These are phyloP conservation scores for Hedychridium roseum DNA, from an alignment of 2,888 invertebrate genomes.

Conservation along the genomic window DNA sequence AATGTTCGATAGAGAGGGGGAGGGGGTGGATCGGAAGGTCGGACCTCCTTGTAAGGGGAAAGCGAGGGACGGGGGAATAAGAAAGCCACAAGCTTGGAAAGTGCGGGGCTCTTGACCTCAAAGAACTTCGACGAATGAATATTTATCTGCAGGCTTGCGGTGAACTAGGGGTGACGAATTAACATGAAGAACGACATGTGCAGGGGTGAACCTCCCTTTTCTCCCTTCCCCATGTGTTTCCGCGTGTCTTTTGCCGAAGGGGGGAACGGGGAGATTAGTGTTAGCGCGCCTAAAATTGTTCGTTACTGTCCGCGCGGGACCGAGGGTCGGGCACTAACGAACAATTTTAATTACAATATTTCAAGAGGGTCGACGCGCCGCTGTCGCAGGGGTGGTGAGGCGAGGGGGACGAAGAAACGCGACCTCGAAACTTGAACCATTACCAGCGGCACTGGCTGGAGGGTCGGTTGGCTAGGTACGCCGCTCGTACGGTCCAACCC, in stretches of 20 bases:
- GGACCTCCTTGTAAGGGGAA: too few relatives aligned
- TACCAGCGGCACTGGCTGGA: constrained; percentile 18
- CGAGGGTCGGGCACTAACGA: constrained; percentile 5
- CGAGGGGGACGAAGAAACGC: neutral
- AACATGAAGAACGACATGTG: constrained; percentile 21
- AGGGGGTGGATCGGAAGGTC: too few relatives aligned
- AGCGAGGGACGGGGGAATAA: too few relatives aligned
- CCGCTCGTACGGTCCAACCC: neutral
- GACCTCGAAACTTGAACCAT: constrained; percentile 38
- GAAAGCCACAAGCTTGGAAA: too few relatives aligned
- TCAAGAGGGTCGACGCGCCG: constrained; percentile 9
- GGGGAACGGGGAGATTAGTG: neutral
- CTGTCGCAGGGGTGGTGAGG: constrained; percentile 4
- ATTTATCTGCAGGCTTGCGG: constrained; percentile 26
- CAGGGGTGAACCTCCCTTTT: too few relatives aligned
- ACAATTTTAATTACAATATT: constrained; percentile 35
- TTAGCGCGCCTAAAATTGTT: neutral
- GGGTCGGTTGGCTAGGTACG: constrained; percentile 3
- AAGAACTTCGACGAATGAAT: constrained; percentile 30
- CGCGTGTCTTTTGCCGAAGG: constrained; percentile 5
- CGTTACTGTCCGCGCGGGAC: too few relatives aligned
- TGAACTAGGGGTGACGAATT: constrained; percentile 30
- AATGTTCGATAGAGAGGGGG: too few relatives aligned
- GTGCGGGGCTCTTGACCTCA: constrained; percentile 18
- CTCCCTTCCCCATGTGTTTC: too few relatives aligned